A percentile compares a stretch with the other conserved stretches of the same genome.
phyloP scores from a whole-genome alignment of 2,113 vertebrate species.

The Bubo bubo region DNA sequence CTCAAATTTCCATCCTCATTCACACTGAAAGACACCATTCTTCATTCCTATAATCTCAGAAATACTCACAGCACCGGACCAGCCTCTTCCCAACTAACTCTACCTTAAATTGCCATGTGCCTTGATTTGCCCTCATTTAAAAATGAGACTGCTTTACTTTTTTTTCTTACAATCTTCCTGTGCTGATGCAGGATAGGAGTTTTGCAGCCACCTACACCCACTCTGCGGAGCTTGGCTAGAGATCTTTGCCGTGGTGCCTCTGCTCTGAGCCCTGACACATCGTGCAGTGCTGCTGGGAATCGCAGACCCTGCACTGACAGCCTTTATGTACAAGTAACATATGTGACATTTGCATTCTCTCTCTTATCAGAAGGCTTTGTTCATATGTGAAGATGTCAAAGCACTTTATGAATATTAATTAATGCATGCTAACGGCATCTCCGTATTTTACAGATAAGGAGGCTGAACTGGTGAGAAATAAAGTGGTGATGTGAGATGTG shows the following conservation, averaged over 20 bases:
- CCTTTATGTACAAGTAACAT: not conserved
- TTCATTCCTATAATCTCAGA: not conserved
- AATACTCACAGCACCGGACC: not conserved
- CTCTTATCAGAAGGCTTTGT: not conserved
- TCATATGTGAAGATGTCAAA: not conserved
- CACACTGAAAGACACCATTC: not conserved
- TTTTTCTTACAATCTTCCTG: not conserved
- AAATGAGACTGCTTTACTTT: not conserved
- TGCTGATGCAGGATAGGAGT: not conserved
- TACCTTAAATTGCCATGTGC: not conserved
- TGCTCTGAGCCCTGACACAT: not conserved
- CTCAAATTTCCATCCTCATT: not conserved
- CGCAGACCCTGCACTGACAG: not conserved
- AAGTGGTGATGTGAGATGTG: not conserved
- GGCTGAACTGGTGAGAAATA: not conserved
- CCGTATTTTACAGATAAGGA: not conserved
- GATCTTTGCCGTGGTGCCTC: not conserved
- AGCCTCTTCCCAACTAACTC: not conserved
- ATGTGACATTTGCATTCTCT: not conserved
- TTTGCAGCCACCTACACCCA: not conserved
- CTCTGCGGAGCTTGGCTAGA: not conserved
- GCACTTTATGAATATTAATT: not conserved
- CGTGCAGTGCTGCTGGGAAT: not conserved
- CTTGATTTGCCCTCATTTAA: not conserved
- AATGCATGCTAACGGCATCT: not conserved